Percentiles rank a stretch among this genome's conserved stretches.
These are phyloP conservation scores for Aleiodes sp. DNA, from an alignment of 1,140 invertebrate genomes.

Conservation along the genomic window DNA sequence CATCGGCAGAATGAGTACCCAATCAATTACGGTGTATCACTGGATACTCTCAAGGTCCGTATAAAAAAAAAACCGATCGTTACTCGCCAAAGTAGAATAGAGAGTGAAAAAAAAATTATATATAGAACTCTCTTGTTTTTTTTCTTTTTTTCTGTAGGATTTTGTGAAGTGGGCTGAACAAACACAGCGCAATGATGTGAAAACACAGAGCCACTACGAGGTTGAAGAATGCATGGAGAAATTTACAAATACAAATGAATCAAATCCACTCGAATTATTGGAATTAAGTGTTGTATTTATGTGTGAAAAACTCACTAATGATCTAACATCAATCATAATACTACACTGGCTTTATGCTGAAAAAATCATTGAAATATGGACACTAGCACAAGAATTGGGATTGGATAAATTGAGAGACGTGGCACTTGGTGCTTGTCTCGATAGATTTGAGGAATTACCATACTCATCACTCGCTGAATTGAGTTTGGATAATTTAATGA, in stretches of 20 bases:
- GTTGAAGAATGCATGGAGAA: slow-evolving; percentile 38
- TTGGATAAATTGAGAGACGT: slow-evolving; percentile 37
- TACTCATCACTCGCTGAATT: slow-evolving; percentile 21
- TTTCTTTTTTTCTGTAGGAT: slow-evolving; percentile 35
- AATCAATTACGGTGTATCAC: slow-evolving; percentile 45
- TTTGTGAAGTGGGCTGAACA: slow-evolving; percentile 45
- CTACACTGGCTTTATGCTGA: slow-evolving; percentile 33
- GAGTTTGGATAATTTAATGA: slow-evolving; percentile 30
- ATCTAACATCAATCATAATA: slow-evolving; percentile 39
- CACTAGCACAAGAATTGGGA: slow-evolving; percentile 41
- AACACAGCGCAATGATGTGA: background rate
- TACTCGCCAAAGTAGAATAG: background rate
- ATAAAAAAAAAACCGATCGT: slow-evolving; percentile 17
- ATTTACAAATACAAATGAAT: slow-evolving; percentile 30
- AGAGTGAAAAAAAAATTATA: background rate
- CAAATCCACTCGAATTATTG: slow-evolving; percentile 39
- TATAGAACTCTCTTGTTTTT: slow-evolving; percentile 21
- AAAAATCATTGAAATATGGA: slow-evolving; percentile 44
- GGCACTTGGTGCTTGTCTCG: slow-evolving; percentile 42
- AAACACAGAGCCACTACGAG: slow-evolving; percentile 13
- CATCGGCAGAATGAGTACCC: slow-evolving; percentile 31
- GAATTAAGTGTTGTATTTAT: slow-evolving; percentile 43
- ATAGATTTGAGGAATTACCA: slow-evolving; percentile 45
- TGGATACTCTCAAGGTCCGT: slow-evolving; percentile 41
- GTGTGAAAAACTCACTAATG: slow-evolving; percentile 40